phyloP scores from a whole-genome alignment of 2,113 vertebrate genomes.

The Chamaetylas fuelleborni region DNA sequence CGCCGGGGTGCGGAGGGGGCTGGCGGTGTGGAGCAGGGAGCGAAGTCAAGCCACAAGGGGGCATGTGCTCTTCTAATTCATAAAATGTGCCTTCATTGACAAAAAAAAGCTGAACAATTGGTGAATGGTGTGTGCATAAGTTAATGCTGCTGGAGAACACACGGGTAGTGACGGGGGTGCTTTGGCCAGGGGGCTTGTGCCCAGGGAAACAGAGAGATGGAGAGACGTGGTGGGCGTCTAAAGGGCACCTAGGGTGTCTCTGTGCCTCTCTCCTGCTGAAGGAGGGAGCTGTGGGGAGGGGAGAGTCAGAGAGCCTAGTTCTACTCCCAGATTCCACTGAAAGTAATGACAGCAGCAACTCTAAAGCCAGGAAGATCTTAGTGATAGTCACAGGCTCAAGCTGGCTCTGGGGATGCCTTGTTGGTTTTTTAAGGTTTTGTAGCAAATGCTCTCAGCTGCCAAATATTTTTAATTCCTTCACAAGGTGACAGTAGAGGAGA shows the following conservation, averaged over 20 bases:
- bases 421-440: neutral
- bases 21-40: neutral
- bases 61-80: slow-evolving; percentile 65
- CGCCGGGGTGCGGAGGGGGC: neutral
- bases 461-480: neutral
- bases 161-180: neutral
- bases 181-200: neutral
- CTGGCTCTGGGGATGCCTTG: neutral
- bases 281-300: neutral
- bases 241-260: neutral
- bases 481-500: neutral
- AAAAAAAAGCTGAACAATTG: slow-evolving; percentile 48
- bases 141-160: neutral
- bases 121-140: slow-evolving; percentile 63
- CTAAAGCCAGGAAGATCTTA: neutral
- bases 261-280: neutral
- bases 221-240: neutral
- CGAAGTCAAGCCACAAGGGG: slow-evolving; percentile 56
- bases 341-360: neutral
- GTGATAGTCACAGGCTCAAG: neutral
- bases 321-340: neutral
- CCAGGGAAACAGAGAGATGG: neutral
- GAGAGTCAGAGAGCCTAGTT: neutral
- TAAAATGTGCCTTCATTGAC: slow-evolving; percentile 71
- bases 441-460: neutral